Evolutionary conservation across 1,140 invertebrate genomes (phyloP), one percentile per base, ranked within the genome.

Genomic region (Holotrichia oblita): DNA sequence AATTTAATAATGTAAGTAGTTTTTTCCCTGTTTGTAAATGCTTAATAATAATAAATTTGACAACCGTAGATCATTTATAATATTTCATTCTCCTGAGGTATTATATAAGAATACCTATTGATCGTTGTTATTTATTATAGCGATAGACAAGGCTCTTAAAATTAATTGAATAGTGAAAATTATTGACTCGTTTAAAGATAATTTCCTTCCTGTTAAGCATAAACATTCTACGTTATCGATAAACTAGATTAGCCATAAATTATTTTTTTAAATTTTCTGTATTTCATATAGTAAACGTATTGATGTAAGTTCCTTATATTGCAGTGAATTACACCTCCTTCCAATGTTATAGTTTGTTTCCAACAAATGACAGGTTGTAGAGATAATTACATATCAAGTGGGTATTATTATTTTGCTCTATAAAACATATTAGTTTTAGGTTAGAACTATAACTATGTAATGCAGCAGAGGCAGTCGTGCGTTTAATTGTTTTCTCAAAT

Each of bases 201-300:
- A 55, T 55, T 55, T 55, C 48, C 48, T 55, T 55, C 1, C 48
- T 17, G 48, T 17, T 55, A 55, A 55, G 17, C 6, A 55, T 55
- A 55, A 55, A 55, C n/a, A 14, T 14, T 0, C 14, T 14, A 55
- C 1, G 6, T 17, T 55, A 17, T 17, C 48, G 48, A n/a, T 55
- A 55, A 55, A 55, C 48, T 55, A 55, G 48, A 55, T 17, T 55
- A n/a, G 48, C 48, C 48, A 17, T 55, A 17, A n/a, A 55, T n/a
- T 6, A 55, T 55, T 55, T 55, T 55, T 55, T 17, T 6, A 7
- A 14, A 14, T 55, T 17, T 55, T 55, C 12, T 17, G n/a, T 17
- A n/a, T 55, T 55, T 55, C n/a, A 6, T 55, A 14, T 14, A 55
- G 14, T 17, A 14, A 17, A 55, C 17, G 14, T 7, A 17, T 17